phyloP scores from a whole-genome alignment of 2,797 vertebrate species.

The Pipistrellus kuhlii region DNA sequence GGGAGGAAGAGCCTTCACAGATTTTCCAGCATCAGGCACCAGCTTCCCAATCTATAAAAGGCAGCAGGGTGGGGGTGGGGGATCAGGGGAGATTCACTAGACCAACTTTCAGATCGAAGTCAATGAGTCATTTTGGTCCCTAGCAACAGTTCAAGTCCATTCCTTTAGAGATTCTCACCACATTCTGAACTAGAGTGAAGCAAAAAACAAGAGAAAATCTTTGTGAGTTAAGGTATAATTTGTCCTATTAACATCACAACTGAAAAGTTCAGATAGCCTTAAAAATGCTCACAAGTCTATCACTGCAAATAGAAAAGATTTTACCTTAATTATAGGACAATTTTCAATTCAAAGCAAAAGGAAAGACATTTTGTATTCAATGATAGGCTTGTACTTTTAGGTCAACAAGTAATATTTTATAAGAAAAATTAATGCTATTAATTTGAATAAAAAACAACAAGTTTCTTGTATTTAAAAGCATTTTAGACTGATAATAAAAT shows the following conservation, averaged over 20 bases:
- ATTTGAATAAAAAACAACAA: background rate
- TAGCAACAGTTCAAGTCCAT: background rate
- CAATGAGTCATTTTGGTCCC: conserved; percentile 63
- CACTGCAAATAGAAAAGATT: background rate
- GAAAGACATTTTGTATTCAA: background rate
- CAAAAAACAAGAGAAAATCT: background rate
- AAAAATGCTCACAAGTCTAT: background rate
- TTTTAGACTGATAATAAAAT: background rate
- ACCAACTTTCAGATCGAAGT: conserved; percentile 85
- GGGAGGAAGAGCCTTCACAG: background rate
- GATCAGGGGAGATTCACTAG: conserved; percentile 5
- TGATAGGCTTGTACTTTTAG: background rate
- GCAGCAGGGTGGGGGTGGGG: background rate
- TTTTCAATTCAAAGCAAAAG: conserved; percentile 44
- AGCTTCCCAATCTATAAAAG: background rate
- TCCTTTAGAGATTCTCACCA: background rate
- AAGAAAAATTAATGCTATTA: background rate
- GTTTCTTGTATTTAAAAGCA: background rate
- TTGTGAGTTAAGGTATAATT: background rate
- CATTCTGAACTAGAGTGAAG: background rate
- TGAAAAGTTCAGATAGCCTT: background rate
- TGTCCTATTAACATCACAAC: background rate
- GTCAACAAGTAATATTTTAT: background rate
- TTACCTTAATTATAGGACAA: background rate
- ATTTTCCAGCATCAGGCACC: background rate